phyloP scores from a whole-genome alignment of 2,113 vertebrate genomes.

The Pedetes capensis region DNA sequence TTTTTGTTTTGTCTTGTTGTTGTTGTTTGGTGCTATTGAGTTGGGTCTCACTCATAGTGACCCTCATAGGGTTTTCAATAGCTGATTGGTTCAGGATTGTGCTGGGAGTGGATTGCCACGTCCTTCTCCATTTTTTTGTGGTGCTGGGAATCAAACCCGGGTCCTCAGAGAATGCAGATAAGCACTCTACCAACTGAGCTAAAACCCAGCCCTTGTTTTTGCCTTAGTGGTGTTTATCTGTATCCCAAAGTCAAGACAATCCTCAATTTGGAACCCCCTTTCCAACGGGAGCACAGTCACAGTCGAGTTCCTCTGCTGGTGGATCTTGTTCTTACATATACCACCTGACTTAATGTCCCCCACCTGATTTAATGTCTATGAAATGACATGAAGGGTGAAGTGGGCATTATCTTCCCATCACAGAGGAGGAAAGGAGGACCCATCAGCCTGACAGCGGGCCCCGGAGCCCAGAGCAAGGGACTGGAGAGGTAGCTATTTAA shows the following conservation, averaged over 20 bases:
- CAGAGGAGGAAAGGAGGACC: not conserved
- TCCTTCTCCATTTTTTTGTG: too few species aligned
- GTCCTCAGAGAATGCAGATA: too few species aligned
- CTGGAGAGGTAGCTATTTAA: not conserved
- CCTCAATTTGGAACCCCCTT: not conserved
- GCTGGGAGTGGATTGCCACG: too few species aligned
- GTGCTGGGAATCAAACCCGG: too few species aligned
- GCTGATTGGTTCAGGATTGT: too few species aligned
- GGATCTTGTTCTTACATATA: not conserved
- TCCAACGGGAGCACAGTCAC: not conserved
- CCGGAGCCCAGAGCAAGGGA: not conserved
- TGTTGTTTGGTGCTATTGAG: too few species aligned
- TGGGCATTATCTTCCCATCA: not conserved
- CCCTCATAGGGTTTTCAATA: too few species aligned
- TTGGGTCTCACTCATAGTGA: too few species aligned
- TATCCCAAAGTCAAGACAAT: not conserved
- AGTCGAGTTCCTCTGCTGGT: not conserved
- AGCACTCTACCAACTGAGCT: too few species aligned
- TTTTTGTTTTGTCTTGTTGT: not conserved
- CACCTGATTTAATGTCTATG: not conserved
- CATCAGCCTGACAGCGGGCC: not conserved
- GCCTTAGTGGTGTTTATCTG: not conserved
- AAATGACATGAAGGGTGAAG: not conserved
- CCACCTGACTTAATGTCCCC: not conserved
- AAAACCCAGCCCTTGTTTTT: too few species aligned